phyloP scores from a whole-genome alignment of 2,888 invertebrate genomes.

The Stenichneumon culpator region DNA sequence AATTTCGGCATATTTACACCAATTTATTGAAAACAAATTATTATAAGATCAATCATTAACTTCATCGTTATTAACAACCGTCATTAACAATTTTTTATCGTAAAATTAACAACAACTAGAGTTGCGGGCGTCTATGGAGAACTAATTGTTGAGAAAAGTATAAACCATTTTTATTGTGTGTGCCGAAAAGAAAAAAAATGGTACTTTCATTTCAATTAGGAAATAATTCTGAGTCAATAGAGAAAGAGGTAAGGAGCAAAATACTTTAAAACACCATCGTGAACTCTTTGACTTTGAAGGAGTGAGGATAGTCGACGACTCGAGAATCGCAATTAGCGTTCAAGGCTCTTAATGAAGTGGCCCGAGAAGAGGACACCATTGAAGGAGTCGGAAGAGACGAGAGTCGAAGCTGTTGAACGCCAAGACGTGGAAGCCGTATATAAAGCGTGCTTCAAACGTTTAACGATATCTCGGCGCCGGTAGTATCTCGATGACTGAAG shows the following conservation, averaged over 20 bases:
- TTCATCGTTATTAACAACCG: too few species aligned
- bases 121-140: not conserved
- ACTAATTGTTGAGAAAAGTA: not conserved
- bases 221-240: constrained; percentile 5
- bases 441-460: constrained; percentile 52
- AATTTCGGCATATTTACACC: too few species aligned
- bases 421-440: constrained; percentile 41
- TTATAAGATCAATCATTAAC: too few species aligned
- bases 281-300: constrained; percentile 55
- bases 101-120: not conserved
- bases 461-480: constrained; percentile 46
- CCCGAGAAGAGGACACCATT: constrained; percentile 55
- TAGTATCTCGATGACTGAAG: constrained; percentile 57
- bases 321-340: constrained; percentile 70
- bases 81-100: not conserved
- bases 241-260: constrained; percentile 39
- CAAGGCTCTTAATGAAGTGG: constrained; percentile 71
- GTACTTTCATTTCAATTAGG: constrained; percentile 17
- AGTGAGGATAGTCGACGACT: constrained; percentile 58
- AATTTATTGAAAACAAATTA: too few species aligned
- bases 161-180: not conserved
- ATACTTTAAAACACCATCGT: constrained; percentile 64
- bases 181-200: not conserved
- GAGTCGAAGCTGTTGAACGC: constrained; percentile 57
- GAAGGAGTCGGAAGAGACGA: constrained; percentile 64